These are phyloP conservation scores for Mormyrus lacerda DNA, from an alignment of 2,113 vertebrate genomes.

Conservation along the genomic window DNA sequence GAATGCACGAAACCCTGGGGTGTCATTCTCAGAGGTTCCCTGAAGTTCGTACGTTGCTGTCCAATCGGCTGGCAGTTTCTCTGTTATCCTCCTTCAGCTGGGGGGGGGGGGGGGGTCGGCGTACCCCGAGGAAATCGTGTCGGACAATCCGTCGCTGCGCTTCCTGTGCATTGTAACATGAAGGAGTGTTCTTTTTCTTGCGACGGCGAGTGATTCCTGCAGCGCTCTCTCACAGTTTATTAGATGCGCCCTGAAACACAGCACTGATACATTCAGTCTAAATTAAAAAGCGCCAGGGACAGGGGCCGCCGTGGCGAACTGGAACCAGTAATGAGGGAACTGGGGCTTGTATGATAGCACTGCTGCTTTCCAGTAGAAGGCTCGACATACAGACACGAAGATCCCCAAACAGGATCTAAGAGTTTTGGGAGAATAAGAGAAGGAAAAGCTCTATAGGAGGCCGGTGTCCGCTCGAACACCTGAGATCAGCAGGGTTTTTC, in stretches of 20 bases:
- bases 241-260: not conserved
- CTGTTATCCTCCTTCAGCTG: not conserved
- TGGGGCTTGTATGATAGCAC: not conserved
- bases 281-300: not conserved
- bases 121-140: not conserved
- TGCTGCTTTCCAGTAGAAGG: not conserved
- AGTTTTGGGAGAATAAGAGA: not conserved
- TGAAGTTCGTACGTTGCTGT: not conserved
- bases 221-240: not conserved
- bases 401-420: not conserved
- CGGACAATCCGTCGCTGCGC: not conserved
- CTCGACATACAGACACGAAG: not conserved
- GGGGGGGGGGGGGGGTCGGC: not conserved
- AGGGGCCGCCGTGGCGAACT: not conserved
- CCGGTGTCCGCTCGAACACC: not conserved
- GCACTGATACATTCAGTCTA: not conserved
- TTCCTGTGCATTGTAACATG: not conserved
- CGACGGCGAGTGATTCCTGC: not conserved
- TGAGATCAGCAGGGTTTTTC: not conserved
- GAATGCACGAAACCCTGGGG: not conserved
- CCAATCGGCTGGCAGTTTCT: not conserved
- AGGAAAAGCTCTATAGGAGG: not conserved
- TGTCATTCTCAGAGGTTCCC: not conserved
- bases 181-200: not conserved
- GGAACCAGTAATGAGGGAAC: not conserved